A percentile compares a stretch with the other conserved stretches of the same genome.
Conservation (phyloP, 2,888 invertebrate genomes). For the Drosophila dives region DNA sequence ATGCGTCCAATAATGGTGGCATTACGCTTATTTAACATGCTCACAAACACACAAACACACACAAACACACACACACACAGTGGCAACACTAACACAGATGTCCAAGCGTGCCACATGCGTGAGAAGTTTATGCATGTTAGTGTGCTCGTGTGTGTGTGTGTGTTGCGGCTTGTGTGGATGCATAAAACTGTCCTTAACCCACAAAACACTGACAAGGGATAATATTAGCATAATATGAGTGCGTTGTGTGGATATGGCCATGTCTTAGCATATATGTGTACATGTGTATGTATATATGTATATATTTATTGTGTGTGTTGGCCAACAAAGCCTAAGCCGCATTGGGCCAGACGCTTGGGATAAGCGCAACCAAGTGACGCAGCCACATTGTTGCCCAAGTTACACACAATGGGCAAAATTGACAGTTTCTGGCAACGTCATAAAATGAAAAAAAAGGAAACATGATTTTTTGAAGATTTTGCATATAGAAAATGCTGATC, state of each 20-base stretch:
- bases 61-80: conserved; percentile 32
- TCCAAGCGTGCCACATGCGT: conserved; percentile 48
- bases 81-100: conserved; percentile 45
- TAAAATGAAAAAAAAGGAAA: neutral
- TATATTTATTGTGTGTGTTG: conserved; percentile 22
- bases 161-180: conserved; percentile 42
- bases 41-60: conserved; percentile 44
- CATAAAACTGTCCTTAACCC: conserved; percentile 81
- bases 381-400: conserved; percentile 14
- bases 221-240: conserved; percentile 79
- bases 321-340: conserved; percentile 59
- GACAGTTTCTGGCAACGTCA: neutral
- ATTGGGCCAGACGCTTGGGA: conserved; percentile 53
- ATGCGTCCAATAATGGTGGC: conserved; percentile 79
- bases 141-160: conserved; percentile 26
- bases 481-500: neutral
- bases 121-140: conserved; percentile 24
- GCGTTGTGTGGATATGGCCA: conserved; percentile 39
- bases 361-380: conserved; percentile 45
- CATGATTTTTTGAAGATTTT: neutral
- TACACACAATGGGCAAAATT: conserved; percentile 7
- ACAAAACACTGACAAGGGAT: conserved; percentile 69
- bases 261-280: conserved; percentile 24
- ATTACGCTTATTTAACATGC: conserved; percentile 81
- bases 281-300: conserved; percentile 11